A percentile compares a stretch with the other conserved stretches of the same genome.
Conservation (phyloP, 2,888 invertebrate genomes). For the Caenorhabditis sp. region DNA sequence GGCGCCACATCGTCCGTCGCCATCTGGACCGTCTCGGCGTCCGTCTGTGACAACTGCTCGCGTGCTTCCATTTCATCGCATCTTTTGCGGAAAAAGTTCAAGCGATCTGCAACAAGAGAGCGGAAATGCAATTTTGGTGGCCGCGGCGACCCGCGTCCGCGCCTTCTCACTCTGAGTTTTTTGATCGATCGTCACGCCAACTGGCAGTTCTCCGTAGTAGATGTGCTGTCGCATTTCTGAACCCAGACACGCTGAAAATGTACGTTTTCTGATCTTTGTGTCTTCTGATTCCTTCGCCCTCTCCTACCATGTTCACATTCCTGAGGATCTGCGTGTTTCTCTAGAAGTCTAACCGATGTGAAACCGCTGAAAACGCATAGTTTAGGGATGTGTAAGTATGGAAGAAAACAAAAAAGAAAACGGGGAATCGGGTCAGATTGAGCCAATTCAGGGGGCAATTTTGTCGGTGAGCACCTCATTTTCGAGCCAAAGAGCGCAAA, state of each 20-base stretch:
- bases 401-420: not conserved
- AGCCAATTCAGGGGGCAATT: conserved; percentile 45
- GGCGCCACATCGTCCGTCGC: not conserved
- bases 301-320: conserved; percentile 22
- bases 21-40: conserved; percentile 2
- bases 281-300: not conserved
- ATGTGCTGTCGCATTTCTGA: conserved; percentile 26
- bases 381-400: not conserved
- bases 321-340: conserved; percentile 21
- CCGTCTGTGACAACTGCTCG: not conserved
- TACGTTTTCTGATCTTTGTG: not conserved
- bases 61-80: conserved; percentile 14
- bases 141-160: not conserved
- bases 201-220: conserved; percentile 58
- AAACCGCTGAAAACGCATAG: conserved; percentile 41
- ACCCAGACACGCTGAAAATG: conserved; percentile 31
- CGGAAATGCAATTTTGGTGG: conserved; percentile 24
- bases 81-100: conserved; percentile 43
- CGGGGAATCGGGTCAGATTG: conserved; percentile 16
- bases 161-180: conserved; percentile 26
- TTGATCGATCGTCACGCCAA: conserved; percentile 26
- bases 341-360: conserved; percentile 33
- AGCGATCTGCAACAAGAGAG: conserved; percentile 40
- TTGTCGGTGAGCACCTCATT: conserved; percentile 35
- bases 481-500: conserved; percentile 9